Evolutionary conservation across 2,797 vertebrate species (phyloP), one percentile per base, ranked within the genome.

Genomic region (Thamnophis elegans): DNA sequence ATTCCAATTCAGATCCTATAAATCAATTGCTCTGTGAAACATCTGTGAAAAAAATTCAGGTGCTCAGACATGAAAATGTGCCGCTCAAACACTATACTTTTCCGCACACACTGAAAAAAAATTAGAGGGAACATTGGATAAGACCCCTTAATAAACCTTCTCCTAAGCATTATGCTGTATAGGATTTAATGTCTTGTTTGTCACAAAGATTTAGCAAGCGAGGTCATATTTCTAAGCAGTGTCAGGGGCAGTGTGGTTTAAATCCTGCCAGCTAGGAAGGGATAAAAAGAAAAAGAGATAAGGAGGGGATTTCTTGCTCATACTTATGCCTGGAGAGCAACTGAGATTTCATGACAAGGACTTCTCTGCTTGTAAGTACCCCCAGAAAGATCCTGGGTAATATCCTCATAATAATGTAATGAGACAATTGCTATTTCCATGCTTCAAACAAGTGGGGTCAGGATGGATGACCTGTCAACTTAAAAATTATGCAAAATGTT

Each of bases 401-500:
- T 22, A 6, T 62, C 47, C 88, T 90, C 59, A 53, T 47, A 25
- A 22, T 82, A 42, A 42, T 22, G 82, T 82, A 82, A 82, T 8
- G 36, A n/a, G 62, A 36, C 51, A 4, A 65, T 82, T 42, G 55
- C 88, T 91, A 22, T 68, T 88, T 59, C 58, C 42, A 56, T 22
- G 20, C 42, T 65, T 54, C 18, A 59, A 85, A 56, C 36, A 26
- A 47, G 47, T 28, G 42, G 42, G 86, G 89, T 32, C 62, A 91
- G n/a, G n/a, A 56, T 56, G 18, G 20, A 32, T 32, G 18, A 62
- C 47, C 53, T n/a, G 88, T 51, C 60, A 85, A 82, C 1, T 90
- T 78, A 91, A 60, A 92, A 51, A 0, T 25, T 96, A 97, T 97
- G 97, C 97, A 97, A 98, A 96, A 97, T 95, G 95, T 92, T 96